Evolutionary conservation across 2,113 vertebrate genomes (phyloP), one percentile per base, ranked within the genome.

Genomic region (Proterorhinus semilunaris): DNA sequence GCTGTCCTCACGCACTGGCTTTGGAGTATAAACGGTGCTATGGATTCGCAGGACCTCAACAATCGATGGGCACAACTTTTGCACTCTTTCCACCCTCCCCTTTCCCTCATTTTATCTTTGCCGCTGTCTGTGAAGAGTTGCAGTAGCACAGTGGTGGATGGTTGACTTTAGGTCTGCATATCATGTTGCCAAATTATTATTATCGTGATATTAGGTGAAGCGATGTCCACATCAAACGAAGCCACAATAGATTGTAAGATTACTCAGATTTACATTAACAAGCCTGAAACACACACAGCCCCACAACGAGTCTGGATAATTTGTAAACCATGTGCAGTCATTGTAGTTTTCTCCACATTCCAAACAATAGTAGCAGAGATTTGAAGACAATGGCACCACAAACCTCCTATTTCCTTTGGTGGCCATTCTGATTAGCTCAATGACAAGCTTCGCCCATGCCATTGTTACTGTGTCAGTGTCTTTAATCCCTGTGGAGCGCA

Each of bases 11-110:
- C 70, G 74, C 73, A 8, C 45, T 58, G 69, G 66, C 76, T 86
- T 88, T 88, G 86, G 64, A 80, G 86, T 89, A 90, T 91, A 89
- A 86, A 81, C 84, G 79, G 86, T n/a, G 71, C 67, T 74, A 74
- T 85, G 76, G 88, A 89, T 88, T 83, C 76, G 81, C 72, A 71
- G 59, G 80, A 86, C 75, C 76, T 74, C 57, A 27, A 78, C 81
- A 76, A 90, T 91, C 89, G 87, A 87, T 90, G 77, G 74, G 58
- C 81, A 72, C 52, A 79, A 79, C 78, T 80, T 36, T 81, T 83
- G 53, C 72, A 43, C 68, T 75, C 69, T 71, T 53, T 44, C 68
- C 76, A 52, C 66, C 68, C 48, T 53, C 17, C 8, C 54, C 57
- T 83, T 4, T 62, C 13, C 58, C 77, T 36, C 68, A 71, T 67